Evolutionary conservation across 2,113 vertebrate genomes (phyloP).

Genomic region (Mobula birostris): DNA sequence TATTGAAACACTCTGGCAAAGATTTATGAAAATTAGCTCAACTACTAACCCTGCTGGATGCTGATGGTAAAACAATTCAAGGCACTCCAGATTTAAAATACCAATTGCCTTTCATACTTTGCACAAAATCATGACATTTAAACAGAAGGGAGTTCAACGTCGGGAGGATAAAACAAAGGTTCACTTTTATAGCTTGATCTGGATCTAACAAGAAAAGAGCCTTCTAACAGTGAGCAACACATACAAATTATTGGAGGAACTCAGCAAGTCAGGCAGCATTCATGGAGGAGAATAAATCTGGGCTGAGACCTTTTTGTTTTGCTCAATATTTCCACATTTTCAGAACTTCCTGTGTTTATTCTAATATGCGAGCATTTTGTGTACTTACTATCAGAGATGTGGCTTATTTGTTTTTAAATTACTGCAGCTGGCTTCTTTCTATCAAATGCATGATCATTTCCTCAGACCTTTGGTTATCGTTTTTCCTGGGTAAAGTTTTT

Average conservation of each 20-base stretch:
- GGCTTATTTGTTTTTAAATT: not conserved
- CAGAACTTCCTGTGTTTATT: too few species aligned
- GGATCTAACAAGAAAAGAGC: not conserved
- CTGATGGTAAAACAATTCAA: not conserved
- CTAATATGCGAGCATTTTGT: not conserved
- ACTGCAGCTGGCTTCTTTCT: not conserved
- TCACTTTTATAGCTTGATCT: not conserved
- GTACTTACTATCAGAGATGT: not conserved
- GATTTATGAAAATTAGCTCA: not conserved
- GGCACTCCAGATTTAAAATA: not conserved
- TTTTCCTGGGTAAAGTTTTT: not conserved
- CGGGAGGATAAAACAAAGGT: not conserved
- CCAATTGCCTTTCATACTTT: not conserved
- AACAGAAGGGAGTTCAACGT: not conserved
- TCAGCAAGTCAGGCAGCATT: too few species aligned
- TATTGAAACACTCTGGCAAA: not conserved
- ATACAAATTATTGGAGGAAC: too few species aligned
- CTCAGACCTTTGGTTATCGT: not conserved
- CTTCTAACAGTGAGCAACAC: not conserved
- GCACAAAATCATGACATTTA: not conserved
- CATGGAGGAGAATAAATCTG: too few species aligned
- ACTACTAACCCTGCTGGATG: slow-evolving; percentile 26
- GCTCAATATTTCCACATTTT: too few species aligned
- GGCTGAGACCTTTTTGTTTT: too few species aligned
- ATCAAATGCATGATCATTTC: not conserved